Percentiles rank a stretch among this genome's conserved stretches.
phyloP scores from a whole-genome alignment of 2,113 vertebrate genomes.

The Elanoides forficatus region DNA sequence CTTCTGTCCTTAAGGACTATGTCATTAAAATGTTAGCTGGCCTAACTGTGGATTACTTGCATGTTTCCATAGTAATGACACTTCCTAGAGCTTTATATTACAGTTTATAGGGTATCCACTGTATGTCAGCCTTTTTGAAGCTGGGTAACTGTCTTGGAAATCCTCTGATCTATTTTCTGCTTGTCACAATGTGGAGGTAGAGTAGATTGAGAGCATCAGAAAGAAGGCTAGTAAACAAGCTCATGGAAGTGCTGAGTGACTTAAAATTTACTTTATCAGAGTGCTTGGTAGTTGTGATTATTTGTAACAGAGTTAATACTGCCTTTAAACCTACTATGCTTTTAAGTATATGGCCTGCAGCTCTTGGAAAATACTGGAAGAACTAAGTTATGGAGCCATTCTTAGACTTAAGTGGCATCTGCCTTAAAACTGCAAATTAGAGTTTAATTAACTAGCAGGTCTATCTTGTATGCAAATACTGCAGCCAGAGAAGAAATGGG shows the following conservation, averaged over 20 bases:
- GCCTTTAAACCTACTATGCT: neutral
- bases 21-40: conserved; percentile 19
- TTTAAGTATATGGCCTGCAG: neutral
- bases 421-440: neutral
- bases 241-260: neutral
- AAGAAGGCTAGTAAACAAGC: neutral
- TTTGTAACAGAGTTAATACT: neutral
- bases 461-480: neutral
- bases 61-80: conserved; percentile 38
- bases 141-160: neutral
- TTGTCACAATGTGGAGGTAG: neutral
- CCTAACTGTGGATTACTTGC: neutral
- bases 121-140: neutral
- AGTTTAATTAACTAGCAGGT: conserved; percentile 9
- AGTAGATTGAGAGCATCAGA: neutral
- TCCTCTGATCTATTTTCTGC: neutral
- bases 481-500: neutral
- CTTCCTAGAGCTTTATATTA: conserved; percentile 2
- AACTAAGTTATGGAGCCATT: neutral
- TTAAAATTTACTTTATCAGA: neutral
- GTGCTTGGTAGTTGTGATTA: neutral
- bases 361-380: neutral
- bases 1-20: neutral
- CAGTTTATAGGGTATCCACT: neutral
- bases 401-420: neutral